Evolutionary conservation across 2,797 vertebrate genomes (phyloP).

Genomic region (Tokudaia tokunoshimensis): DNA sequence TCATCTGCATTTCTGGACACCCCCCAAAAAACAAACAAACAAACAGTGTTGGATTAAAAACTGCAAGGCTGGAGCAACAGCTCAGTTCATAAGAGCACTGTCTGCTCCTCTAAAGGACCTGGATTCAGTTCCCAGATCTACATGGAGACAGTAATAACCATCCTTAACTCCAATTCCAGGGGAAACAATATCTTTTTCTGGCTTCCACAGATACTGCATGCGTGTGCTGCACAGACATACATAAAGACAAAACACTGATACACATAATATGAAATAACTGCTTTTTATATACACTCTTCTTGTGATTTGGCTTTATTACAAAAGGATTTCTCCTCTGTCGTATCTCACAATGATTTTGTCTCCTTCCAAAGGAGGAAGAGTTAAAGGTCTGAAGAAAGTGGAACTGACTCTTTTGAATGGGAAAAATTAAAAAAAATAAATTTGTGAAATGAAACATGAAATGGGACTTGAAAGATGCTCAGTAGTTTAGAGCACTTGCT

Average conservation of each 20-base stretch:
- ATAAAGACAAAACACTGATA: background rate
- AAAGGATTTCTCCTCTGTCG: constrained; percentile 1
- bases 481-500: background rate
- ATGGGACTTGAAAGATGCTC: background rate
- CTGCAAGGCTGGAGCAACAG: no score
- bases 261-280: background rate
- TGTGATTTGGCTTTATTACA: constrained; percentile 27
- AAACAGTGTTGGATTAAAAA: no score
- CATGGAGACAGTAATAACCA: background rate
- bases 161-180: background rate
- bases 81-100: background rate
- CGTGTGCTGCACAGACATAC: background rate
- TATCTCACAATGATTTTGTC: background rate
- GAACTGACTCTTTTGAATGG: constrained; percentile 23
- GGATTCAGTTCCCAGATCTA: background rate
- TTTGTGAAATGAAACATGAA: constrained; percentile 10
- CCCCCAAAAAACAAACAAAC: no score
- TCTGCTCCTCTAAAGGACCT: background rate
- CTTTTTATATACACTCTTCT: constrained; percentile 10
- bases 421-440: background rate
- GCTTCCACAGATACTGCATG: background rate
- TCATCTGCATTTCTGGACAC: background rate
- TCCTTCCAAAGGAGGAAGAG: constrained; percentile 4
- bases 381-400: constrained; percentile 47
- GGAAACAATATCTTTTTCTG: background rate